Conservation (phyloP, 2,113 vertebrate species). For the Podilymbus podiceps region DNA sequence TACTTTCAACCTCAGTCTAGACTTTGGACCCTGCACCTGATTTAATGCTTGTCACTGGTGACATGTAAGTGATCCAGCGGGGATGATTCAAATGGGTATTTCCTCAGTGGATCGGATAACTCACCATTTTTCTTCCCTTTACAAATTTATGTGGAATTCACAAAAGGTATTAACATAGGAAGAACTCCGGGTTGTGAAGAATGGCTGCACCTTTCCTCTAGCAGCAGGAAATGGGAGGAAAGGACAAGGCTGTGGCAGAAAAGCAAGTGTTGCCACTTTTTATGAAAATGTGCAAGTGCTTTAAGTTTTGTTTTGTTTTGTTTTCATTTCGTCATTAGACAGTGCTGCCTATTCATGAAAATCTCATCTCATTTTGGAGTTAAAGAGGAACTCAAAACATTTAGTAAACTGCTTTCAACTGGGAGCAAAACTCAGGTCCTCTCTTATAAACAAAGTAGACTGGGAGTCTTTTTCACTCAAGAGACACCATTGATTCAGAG, state of each 20-base stretch:
- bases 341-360: neutral
- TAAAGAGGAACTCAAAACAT: neutral
- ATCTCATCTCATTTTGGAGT: neutral
- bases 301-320: neutral
- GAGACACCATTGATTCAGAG: neutral
- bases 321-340: neutral
- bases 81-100: neutral
- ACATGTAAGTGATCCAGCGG: neutral
- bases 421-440: neutral
- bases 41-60: neutral
- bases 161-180: neutral
- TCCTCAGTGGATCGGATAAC: neutral
- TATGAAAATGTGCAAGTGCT: neutral
- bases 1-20: neutral
- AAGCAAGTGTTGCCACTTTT: neutral
- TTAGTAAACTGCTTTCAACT: neutral
- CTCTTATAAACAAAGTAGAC: neutral
- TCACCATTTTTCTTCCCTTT: neutral
- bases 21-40: neutral
- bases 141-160: neutral
- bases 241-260: neutral
- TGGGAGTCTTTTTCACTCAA: neutral
- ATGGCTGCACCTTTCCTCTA: neutral
- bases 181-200: neutral
- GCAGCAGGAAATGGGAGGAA: neutral